Evolutionary conservation across 2,113 vertebrate species (phyloP).

Genomic region (Xenus cinereus): DNA sequence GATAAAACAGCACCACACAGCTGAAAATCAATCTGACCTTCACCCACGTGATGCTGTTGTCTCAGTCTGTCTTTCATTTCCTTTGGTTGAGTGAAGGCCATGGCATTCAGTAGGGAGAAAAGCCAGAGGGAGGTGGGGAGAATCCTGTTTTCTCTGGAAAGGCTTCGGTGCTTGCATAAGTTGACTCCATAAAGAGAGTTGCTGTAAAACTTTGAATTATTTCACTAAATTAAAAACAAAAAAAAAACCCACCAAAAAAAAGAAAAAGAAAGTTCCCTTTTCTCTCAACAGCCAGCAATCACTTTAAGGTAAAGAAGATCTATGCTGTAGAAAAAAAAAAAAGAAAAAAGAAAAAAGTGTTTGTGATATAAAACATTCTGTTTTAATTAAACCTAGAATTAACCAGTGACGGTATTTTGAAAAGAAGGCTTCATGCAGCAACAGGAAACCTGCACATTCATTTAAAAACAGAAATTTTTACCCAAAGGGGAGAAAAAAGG

Average conservation of each 20-base stretch:
- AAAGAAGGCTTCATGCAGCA: not conserved
- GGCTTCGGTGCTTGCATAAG: slow-evolving; percentile 43
- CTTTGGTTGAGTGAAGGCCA: slow-evolving; percentile 51
- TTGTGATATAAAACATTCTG: slow-evolving; percentile 1
- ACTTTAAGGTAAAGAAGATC: not conserved
- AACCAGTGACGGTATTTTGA: not conserved
- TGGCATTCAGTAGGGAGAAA: slow-evolving; percentile 61
- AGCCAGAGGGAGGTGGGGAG: slow-evolving; percentile 49
- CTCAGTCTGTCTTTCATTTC: slow-evolving; percentile 55
- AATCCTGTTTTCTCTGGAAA: slow-evolving; percentile 62
- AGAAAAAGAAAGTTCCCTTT: not conserved
- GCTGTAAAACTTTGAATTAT: slow-evolving; percentile 25
- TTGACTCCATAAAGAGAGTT: slow-evolving; percentile 18
- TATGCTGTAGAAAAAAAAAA: not conserved
- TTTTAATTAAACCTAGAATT: slow-evolving; percentile 47
- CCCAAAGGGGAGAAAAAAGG: slow-evolving; percentile 40
- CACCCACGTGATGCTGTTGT: slow-evolving; percentile 60
- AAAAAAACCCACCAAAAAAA: no score
- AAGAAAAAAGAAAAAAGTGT: not conserved
- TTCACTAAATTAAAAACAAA: not conserved
- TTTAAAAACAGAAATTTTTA: slow-evolving; percentile 46
- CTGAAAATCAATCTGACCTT: slow-evolving; percentile 72
- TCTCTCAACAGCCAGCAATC: not conserved
- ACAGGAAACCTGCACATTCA: slow-evolving; percentile 42
- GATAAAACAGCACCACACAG: slow-evolving; percentile 65